Evolutionary conservation across 1,140 invertebrate genomes (phyloP).

Genomic region (Magallana angulata): DNA sequence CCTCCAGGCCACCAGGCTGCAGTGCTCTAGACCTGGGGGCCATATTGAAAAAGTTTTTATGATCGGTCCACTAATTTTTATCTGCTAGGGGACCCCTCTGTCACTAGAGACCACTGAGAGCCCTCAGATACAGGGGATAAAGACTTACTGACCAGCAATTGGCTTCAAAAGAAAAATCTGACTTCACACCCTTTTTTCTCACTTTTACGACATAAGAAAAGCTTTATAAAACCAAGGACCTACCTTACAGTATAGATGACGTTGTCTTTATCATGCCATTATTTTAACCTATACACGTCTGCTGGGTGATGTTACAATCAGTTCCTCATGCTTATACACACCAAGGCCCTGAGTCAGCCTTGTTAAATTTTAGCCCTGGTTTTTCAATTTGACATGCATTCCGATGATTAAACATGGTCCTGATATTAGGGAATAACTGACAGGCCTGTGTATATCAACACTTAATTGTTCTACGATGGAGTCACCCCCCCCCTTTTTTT

Average conservation of each 20-base stretch:
- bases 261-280: too few species aligned
- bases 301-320: neutral
- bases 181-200: neutral
- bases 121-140: neutral
- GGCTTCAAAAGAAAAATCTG: neutral
- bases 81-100: neutral
- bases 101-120: constrained; percentile 10
- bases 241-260: neutral
- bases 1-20: neutral
- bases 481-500: neutral
- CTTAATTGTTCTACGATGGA: neutral
- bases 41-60: constrained; percentile 25
- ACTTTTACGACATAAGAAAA: neutral
- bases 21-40: constrained; percentile 14
- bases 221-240: neutral
- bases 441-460: neutral
- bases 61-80: constrained; percentile 22
- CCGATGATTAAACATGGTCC: neutral
- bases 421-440: constrained; percentile 12
- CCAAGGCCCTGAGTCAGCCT: neutral
- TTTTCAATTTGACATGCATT: constrained; percentile 36
- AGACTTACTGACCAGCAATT: neutral
- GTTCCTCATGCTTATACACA: neutral
- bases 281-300: neutral
- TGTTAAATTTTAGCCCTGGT: neutral